Base-by-base conservation (phyloP, 2,888 invertebrate species). In the Platerodrilus igneus region DNA sequence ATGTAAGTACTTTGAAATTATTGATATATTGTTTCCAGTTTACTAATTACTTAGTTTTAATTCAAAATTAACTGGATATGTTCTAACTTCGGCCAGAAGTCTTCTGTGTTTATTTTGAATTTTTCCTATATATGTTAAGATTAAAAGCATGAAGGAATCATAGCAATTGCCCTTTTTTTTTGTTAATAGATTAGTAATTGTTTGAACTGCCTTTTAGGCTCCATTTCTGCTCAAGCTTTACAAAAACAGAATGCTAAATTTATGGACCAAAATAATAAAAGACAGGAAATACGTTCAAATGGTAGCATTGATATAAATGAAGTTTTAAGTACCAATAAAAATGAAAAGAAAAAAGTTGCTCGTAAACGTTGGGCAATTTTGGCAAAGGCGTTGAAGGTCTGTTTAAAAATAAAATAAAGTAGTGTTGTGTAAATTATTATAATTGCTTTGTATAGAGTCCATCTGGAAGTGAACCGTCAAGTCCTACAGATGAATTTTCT, bases 311-410 rank as follows among this genome's bases (percentile, higher is more conserved):
- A 63, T 56, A 53, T 65, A 47, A 60, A 60, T 50, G 58, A 62
- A 51, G 61, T 63, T 43, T 55, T 63, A 52, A 59, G 50, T 47
- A 57, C 56, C 48, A 49, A 48, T 49, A 55, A 51, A 48, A 64
- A 62, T 62, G 64, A 67, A 56, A 68, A 64, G 60, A 68, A 69
- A 64, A 70, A 71, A 58, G 72, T 74, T 47, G 83, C 83, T 13
- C 74, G 80, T 45, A 74, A 77, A 59, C 75, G 83, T 53, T 83
- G 83, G 83, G 77, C 76, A 45, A 76, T 83, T 29, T 68, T 83
- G 54, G 83, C 83, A 37, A 77, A 78, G 51, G 82, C 81, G 26
- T 62, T 83, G 47, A 69, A 69, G 66, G 68, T 69, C 67, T 48
- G 54, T 55, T 52, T 79, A 50, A 66, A 55, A 41, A 53, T 67